A percentile compares a stretch with the other conserved stretches of the same genome.
These are phyloP conservation scores for Notoglanidium macrostoma DNA, from an alignment of 2,797 vertebrate genomes.

Conservation along the genomic window DNA sequence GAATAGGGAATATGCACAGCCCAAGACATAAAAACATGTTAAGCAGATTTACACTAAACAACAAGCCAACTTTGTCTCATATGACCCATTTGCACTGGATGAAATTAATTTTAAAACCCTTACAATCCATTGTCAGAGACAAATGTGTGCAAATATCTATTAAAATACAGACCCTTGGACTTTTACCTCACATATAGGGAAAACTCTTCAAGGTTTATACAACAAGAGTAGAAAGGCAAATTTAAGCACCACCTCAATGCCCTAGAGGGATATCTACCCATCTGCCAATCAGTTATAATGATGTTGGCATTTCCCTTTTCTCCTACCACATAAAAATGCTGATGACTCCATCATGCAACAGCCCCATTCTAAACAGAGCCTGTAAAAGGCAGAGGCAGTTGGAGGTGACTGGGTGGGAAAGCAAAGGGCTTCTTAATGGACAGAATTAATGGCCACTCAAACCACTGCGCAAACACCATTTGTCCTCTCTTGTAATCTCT, in stretches of 20 bases:
- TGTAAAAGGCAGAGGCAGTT: slow-evolving; percentile 47
- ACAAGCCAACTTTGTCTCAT: background rate
- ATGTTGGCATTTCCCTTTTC: slow-evolving; percentile 47
- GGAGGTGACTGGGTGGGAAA: slow-evolving; percentile 52
- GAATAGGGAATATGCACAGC: background rate
- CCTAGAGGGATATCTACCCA: slow-evolving; percentile 37
- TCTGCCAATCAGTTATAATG: slow-evolving; percentile 43
- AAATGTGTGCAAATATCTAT: slow-evolving; percentile 24
- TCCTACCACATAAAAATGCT: slow-evolving; percentile 53
- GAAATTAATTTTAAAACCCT: slow-evolving; percentile 1
- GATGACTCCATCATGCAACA: slow-evolving; percentile 51
- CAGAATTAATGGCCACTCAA: slow-evolving; percentile 58
- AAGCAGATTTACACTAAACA: background rate
- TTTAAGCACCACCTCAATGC: slow-evolving; percentile 30
- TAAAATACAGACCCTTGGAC: slow-evolving; percentile 7
- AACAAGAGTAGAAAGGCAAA: slow-evolving; percentile 35
- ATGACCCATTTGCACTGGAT: slow-evolving; percentile 4
- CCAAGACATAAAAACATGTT: background rate
- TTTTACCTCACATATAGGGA: slow-evolving; percentile 6
- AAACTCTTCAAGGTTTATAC: slow-evolving; percentile 10
- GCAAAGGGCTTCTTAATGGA: slow-evolving; percentile 55
- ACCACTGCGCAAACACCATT: slow-evolving; percentile 55
- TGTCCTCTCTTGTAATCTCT: slow-evolving; percentile 49
- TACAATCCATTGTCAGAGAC: background rate
- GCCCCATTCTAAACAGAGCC: slow-evolving; percentile 40